A percentile compares a stretch with the other conserved stretches of the same genome.
Conservation (phyloP, 2,113 vertebrate genomes). For the Colaptes auratus region DNA sequence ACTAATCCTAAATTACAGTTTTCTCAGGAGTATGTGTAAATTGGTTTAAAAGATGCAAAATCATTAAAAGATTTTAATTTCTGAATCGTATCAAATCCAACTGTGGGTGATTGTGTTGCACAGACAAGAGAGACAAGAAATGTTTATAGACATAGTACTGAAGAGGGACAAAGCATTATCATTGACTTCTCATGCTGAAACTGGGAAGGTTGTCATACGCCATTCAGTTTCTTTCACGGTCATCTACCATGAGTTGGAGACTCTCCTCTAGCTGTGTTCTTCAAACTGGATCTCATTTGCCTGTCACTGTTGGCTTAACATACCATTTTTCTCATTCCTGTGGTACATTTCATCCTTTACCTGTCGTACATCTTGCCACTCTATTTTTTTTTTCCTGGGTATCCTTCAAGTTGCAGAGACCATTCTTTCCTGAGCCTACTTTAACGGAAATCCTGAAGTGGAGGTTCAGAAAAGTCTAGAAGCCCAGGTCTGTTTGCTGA, state of each 20-base stretch:
- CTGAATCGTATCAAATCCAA: not conserved
- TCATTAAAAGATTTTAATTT: slow-evolving; percentile 5
- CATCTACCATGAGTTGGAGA: not conserved
- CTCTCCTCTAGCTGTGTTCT: not conserved
- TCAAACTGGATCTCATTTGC: not conserved
- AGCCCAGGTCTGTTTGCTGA: not conserved
- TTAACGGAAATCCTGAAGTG: not conserved
- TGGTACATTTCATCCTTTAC: not conserved
- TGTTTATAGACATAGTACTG: not conserved
- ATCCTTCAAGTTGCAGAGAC: not conserved
- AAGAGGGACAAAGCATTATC: not conserved
- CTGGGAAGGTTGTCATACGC: not conserved
- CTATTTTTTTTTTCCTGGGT: not conserved
- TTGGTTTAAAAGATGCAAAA: not conserved
- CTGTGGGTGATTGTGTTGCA: not conserved
- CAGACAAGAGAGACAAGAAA: not conserved
- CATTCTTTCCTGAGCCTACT: not conserved
- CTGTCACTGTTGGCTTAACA: not conserved
- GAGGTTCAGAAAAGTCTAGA: not conserved
- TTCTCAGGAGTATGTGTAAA: not conserved
- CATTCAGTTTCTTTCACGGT: not conserved
- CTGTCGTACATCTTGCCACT: not conserved
- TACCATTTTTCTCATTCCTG: not conserved
- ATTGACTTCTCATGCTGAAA: not conserved
- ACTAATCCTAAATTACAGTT: not conserved